Percentiles rank a stretch among this genome's conserved stretches.
Conservation (phyloP, 2,113 vertebrate genomes). For the Corythaixoides concolor region DNA sequence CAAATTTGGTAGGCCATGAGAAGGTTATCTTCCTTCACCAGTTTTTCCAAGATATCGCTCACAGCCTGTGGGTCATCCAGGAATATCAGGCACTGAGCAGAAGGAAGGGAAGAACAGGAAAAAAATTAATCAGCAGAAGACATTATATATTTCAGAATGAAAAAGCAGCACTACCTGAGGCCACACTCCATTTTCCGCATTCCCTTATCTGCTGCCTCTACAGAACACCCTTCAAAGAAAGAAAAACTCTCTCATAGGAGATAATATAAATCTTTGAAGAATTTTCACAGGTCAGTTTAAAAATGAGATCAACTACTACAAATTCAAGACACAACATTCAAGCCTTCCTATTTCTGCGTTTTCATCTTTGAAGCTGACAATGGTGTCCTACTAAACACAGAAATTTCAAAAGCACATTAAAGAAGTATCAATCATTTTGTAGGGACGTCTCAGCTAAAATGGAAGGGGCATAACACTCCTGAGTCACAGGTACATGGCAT, state of each 20-base stretch:
- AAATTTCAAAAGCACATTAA: not conserved
- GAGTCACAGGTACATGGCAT: not conserved
- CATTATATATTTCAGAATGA: not conserved
- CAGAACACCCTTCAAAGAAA: not conserved
- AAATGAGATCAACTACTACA: not conserved
- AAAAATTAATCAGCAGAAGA: not conserved
- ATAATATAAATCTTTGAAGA: not conserved
- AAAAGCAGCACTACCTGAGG: not conserved
- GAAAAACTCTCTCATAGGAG: not conserved
- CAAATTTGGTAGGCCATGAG: constrained; percentile 99
- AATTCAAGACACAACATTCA: not conserved
- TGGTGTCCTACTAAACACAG: not conserved
- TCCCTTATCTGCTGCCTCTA: not conserved
- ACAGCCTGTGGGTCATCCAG: constrained; percentile 98
- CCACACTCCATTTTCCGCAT: not conserved
- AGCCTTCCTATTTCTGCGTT: not conserved
- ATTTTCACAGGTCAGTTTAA: not conserved
- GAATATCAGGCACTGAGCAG: constrained; percentile 93
- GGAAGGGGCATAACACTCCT: not conserved
- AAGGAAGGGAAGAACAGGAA: not conserved
- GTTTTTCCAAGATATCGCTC: constrained; percentile 96
- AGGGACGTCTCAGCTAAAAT: not conserved
- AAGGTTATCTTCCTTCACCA: constrained; percentile 98
- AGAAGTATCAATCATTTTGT: not conserved
- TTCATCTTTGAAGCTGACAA: not conserved